Evolutionary conservation across 2,888 invertebrate species (phyloP), one percentile per base, ranked within the genome.

Genomic region (Ochropleura leucogaster): DNA sequence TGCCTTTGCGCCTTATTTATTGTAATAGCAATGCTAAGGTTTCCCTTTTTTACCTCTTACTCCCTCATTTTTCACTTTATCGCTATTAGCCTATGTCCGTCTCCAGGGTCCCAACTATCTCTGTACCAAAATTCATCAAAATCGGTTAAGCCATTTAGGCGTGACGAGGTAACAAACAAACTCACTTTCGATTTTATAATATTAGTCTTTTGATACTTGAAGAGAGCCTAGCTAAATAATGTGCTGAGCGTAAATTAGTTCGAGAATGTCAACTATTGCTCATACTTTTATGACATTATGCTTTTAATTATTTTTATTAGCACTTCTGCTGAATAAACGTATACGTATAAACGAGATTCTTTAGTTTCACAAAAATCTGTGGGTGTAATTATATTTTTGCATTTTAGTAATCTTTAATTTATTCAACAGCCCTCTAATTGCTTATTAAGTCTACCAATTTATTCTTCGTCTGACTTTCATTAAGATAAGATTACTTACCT

Each of bases 401-500:
- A 3, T n/a, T 55, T 40, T 40, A 12, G n/a, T 49, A 9, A 12
- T 46, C 6, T 49, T 44, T 18, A 10, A 55, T 55, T 10, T 74
- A 12, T 59, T 65, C n/a, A 40, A 30, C 65, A n/a, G 20, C 3
- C 7, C 4, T 47, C 18, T 40, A 59, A 64, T 44, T 40, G 5
- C 20, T 82, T 40, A 53, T 8, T 68, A 64, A 82, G 59, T 30
- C 20, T 3, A 20, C 0, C 40, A 59, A 68, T 46, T 69, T 55
- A 82, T 51, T 64, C 70, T 79, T 44, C 30, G 40, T 59, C 42
- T 55, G 46, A 40, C 30, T n/a, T 77, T 65, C 53, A 69, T 77
- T 78, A 79, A 68, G 79, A 68, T 79, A 73, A 81, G 49, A 30
- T 59, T 30, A 40, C 68, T 64, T 67, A 60, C 64, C 47, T 68